Percentiles rank a stretch among this genome's conserved stretches.
These are phyloP conservation scores for Phyllotreta striolata DNA, from an alignment of 2,888 invertebrate genomes.

Conservation along the genomic window DNA sequence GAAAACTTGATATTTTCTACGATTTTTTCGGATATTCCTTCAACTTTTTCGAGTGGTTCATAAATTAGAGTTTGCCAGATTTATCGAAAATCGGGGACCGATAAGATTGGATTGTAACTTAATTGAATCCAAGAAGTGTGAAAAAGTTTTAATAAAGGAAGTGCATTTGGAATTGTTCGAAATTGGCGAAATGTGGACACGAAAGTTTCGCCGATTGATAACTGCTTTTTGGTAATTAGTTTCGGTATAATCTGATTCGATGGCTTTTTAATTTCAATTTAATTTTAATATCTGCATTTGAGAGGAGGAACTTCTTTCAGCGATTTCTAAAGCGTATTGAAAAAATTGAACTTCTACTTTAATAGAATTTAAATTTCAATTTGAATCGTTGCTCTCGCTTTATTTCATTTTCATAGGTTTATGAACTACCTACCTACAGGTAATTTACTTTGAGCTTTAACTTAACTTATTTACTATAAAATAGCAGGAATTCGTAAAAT, in stretches of 20 bases:
- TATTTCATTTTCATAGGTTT: no score
- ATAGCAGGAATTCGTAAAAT: no score
- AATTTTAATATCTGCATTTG: neutral
- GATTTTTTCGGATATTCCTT: constrained; percentile 1
- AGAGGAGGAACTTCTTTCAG: neutral
- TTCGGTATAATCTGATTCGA: constrained; percentile 10
- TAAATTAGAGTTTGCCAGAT: constrained; percentile 30
- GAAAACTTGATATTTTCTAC: constrained; percentile 13
- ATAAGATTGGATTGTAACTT: constrained; percentile 27
- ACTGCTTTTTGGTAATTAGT: constrained; percentile 27
- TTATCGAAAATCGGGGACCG: constrained; percentile 21
- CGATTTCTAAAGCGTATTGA: no score
- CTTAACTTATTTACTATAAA: no score
- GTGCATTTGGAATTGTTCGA: constrained; percentile 26
- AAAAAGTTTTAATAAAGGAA: constrained; percentile 33
- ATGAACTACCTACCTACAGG: no score
- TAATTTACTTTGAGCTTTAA: no score
- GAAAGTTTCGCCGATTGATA: constrained; percentile 24
- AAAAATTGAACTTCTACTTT: no score
- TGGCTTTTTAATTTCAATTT: constrained; percentile 4
- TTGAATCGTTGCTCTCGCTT: no score
- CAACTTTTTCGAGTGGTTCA: constrained; percentile 22
- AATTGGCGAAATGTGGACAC: neutral
- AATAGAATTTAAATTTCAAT: no score
- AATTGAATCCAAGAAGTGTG: constrained; percentile 20